Evolutionary conservation across 2,113 vertebrate genomes (phyloP), one percentile per base, ranked within the genome.

Genomic region (Garra rufa): DNA sequence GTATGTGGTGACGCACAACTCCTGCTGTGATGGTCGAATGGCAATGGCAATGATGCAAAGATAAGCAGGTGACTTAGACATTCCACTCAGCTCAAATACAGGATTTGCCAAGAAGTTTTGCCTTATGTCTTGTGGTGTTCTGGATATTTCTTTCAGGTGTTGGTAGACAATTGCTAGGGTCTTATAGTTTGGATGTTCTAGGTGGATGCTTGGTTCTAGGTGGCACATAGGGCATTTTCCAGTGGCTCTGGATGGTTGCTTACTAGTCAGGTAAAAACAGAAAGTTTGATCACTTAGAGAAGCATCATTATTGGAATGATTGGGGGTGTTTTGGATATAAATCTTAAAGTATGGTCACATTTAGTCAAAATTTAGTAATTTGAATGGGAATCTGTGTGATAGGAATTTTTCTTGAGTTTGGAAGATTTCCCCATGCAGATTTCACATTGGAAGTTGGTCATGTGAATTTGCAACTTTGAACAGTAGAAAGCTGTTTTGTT

Each of bases 61-160:
- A 38, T 76, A 38, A 57, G 28, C 75, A 76, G 46, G n/a, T 61
- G 55, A 78, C 76, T 43, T 61, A 61, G 34, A 78, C 55, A 44
- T 61, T 78, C 38, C 76, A 43, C 52, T 41, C 34, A 9, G 21
- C 30, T 61, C 11, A 59, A 77, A 77, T 59, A 77, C 30, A 41
- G 38, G 50, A 77, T 77, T 59, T 57, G 52, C 34, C 9, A 7
- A 34, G 48, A n/a, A 76, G 2, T 44, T 71, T 14, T 43, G 19
- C 21, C 19, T 69, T 69, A 6, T 69, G 17, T 41, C 19, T 70
- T 70, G 34, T 21, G 15, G 7, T 67, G 15, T 67, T 67, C 8
- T 34, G 28, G 28, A 7, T 34, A 28, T 0, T 55, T 21, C n/a
- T 55, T 55, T 21, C 3, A 15, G 48, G 48, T 17, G 48, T 24